phyloP scores from a whole-genome alignment of 2,888 invertebrate genomes.

The Cephus pygmeus region DNA sequence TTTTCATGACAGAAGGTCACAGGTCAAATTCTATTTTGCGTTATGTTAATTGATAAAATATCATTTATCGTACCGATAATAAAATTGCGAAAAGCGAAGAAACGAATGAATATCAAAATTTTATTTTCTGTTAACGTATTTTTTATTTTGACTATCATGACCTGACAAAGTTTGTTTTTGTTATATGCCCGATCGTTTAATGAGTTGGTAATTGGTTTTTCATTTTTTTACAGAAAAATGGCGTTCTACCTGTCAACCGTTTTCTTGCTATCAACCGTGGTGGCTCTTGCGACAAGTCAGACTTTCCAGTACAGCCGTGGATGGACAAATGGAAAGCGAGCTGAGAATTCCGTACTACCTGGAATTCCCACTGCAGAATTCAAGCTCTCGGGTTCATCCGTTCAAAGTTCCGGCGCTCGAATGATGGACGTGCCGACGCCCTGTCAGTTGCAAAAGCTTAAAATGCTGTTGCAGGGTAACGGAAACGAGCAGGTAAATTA shows the following conservation, averaged over 20 bases:
- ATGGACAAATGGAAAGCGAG: constrained; percentile 80
- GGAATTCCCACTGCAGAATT: constrained; percentile 25
- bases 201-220: background rate
- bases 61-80: background rate
- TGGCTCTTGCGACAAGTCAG: constrained; percentile 70
- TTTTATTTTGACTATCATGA: background rate
- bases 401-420: constrained; percentile 6
- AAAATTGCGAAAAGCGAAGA: background rate
- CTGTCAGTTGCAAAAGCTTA: constrained; percentile 69
- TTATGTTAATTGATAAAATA: background rate
- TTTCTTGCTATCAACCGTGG: constrained; percentile 63
- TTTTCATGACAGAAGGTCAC: background rate
- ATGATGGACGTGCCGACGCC: constrained; percentile 60
- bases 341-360: constrained; percentile 36
- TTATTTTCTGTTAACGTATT: background rate
- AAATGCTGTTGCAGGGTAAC: constrained; percentile 69
- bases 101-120: background rate
- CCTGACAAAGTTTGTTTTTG: constrained; percentile 8
- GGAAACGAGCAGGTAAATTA: constrained; percentile 65
- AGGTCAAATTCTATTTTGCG: background rate
- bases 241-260: constrained; percentile 30
- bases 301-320: constrained; percentile 83
- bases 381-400: background rate
- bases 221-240: constrained; percentile 16
- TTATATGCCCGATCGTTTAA: background rate